Conservation (phyloP, 2,888 invertebrate species). For the Notodonta ziczac region DNA sequence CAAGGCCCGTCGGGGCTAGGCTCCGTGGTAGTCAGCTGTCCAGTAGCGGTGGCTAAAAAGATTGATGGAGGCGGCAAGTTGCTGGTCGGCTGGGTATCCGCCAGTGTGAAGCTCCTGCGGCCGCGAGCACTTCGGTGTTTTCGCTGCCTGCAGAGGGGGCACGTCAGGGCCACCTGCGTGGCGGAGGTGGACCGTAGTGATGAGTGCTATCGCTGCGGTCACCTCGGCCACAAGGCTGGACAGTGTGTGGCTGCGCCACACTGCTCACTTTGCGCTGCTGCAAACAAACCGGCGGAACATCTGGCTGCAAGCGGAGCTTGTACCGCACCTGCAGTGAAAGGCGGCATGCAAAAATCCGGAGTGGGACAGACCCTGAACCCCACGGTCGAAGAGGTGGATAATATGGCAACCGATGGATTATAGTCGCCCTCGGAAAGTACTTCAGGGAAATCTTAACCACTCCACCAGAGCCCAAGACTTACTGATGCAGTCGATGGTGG, state of each 20-base stretch:
- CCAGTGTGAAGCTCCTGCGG: neutral
- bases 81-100: neutral
- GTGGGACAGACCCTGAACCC: no score
- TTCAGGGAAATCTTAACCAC: conserved; percentile 8
- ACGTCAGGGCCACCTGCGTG: neutral
- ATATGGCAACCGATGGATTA: conserved; percentile 1
- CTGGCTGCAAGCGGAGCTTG: no score
- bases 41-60: neutral
- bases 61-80: no score
- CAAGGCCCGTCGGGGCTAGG: conserved; percentile 1
- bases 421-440: neutral
- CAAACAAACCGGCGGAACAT: no score
- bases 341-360: no score
- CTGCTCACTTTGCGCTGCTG: no score
- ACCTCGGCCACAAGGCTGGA: no score
- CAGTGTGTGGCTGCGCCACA: no score
- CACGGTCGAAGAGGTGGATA: no score
- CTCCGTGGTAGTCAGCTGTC: neutral
- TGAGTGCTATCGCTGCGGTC: no score
- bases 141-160: conserved; percentile 7
- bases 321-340: no score
- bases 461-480: conserved; percentile 10
- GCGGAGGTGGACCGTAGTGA: no score
- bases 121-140: conserved; percentile 1
- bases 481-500: conserved; percentile 5